A percentile compares a stretch with the other conserved stretches of the same genome.
phyloP scores from a whole-genome alignment of 2,113 vertebrate genomes.

The human region DNA sequence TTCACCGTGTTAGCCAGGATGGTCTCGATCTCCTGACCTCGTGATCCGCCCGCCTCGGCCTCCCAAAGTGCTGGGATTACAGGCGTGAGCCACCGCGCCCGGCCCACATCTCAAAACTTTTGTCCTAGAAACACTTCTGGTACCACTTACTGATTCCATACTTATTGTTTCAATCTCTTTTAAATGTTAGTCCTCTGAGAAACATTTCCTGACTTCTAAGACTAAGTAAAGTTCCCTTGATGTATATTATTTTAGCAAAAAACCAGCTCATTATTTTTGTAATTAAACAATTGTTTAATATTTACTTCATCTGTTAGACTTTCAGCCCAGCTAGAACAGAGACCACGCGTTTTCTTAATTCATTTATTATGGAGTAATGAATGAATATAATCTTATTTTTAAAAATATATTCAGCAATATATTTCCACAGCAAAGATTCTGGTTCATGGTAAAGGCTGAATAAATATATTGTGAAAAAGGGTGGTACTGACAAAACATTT shows the following conservation, averaged over 20 bases:
- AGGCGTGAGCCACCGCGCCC: no score
- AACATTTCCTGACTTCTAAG: not conserved
- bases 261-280: not conserved
- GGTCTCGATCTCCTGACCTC: no score
- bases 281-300: not conserved
- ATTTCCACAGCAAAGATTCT: not conserved
- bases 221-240: not conserved
- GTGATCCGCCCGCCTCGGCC: no score
- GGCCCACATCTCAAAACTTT: no score
- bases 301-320: not conserved
- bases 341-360: not conserved
- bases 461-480: not conserved
- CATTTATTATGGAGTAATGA: not conserved
- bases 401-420: not conserved
- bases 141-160: accelerated
- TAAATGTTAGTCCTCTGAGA: not conserved
- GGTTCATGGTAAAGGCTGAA: not conserved
- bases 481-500: not conserved
- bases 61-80: no score
- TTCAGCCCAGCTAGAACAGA: not conserved
- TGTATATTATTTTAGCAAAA: not conserved
- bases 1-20: no score
- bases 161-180: not conserved
- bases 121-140: not conserved
- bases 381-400: not conserved